These are phyloP conservation scores for Ryuthela nishihirai DNA, from an alignment of 2,888 invertebrate species.

Conservation along the genomic window DNA sequence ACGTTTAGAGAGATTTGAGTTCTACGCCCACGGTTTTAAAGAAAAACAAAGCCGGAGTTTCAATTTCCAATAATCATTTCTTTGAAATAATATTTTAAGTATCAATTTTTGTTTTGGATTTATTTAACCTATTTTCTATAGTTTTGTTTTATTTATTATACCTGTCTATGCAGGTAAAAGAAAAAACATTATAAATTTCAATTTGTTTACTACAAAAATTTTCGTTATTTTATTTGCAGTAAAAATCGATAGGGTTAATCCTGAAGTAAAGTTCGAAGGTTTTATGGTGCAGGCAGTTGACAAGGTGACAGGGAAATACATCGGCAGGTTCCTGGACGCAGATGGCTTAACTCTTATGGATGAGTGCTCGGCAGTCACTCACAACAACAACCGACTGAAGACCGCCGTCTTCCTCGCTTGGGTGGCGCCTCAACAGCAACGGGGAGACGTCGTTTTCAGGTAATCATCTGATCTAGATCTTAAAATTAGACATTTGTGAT, in stretches of 20 bases:
- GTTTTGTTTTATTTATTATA: too few species aligned
- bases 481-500: too few species aligned
- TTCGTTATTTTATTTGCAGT: constrained; percentile 20
- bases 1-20: too few species aligned
- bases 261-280: constrained; percentile 32
- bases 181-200: too few species aligned
- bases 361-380: constrained; percentile 40
- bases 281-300: constrained; percentile 42
- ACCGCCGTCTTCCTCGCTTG: constrained; percentile 36
- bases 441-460: constrained; percentile 40
- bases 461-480: constrained; percentile 2
- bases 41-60: too few species aligned
- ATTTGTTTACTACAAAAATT: too few species aligned
- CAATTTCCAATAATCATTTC: too few species aligned
- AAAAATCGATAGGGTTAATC: constrained; percentile 21
- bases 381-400: constrained; percentile 33
- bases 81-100: too few species aligned
- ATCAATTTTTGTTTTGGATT: too few species aligned
- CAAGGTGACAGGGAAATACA: constrained; percentile 21
- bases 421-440: constrained; percentile 33
- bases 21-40: too few species aligned
- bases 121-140: too few species aligned
- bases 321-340: constrained; percentile 37
- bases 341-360: constrained; percentile 35
- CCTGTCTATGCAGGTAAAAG: too few species aligned